Evolutionary conservation across 2,113 vertebrate species (phyloP), one percentile per base, ranked within the genome.

Genomic region (Aythya baeri): DNA sequence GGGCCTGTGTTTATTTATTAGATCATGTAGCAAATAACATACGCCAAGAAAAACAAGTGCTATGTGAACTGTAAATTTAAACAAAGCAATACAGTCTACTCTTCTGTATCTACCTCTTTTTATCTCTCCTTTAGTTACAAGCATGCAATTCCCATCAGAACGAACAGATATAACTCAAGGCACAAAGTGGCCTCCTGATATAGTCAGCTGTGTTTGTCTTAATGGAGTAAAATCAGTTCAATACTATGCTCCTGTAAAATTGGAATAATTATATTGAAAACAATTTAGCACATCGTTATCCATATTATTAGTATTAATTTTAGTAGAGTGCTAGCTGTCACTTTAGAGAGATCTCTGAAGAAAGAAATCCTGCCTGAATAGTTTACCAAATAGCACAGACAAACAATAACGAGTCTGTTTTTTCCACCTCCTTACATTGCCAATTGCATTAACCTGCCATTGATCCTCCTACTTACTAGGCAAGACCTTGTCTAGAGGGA

Each of bases 401-500:
- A 89, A 92, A 94, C 63, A 91, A 85, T 13, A 94, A 71, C 3
- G 44, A 29, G 52, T 71, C 41, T 74, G 46, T 4, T 88, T 93
- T 84, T 91, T n/a, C n/a, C 94, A 83, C 41, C 79, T 88, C 75
- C 73, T 86, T 62, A 88, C 57, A 75, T 49, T 90, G 79, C 93
- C 72, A 81, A 15, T 88, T 83, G 61, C 93, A 91, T 96, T 97
- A 96, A 91, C 79, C 89, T 96, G 89, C 83, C 93, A 96, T 88
- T 96, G 91, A 96, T 93, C 94, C 93, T 95, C 87, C 95, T 83
- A 93, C 89, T 97, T 94, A 86, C 93, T 55, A 90, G 85, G 76
- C 79, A 95, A 96, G 94, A 96, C 91, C 93, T 94, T 91, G 83
- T 96, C 85, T 78, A 86, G 83, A 93, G 94, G 88, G 79, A 94